Percentiles rank a stretch among this genome's conserved stretches.
phyloP scores from a whole-genome alignment of 2,888 invertebrate genomes.

The Eubasilissa splendida region DNA sequence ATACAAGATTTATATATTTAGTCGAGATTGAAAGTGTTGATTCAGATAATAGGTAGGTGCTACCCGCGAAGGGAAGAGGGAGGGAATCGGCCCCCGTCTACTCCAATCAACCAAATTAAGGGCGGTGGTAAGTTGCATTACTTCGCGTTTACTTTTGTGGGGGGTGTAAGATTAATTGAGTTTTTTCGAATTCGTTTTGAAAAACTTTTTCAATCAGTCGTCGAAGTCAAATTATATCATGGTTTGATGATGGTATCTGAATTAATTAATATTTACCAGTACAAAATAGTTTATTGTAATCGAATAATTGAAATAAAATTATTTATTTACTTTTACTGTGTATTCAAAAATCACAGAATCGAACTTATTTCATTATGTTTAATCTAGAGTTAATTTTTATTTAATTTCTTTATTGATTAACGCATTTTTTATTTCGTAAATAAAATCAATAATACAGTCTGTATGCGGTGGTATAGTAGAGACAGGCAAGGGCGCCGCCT shows the following conservation, averaged over 20 bases:
- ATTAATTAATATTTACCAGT: too few relatives aligned
- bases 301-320: too few relatives aligned
- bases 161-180: constrained; percentile 52
- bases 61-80: constrained; percentile 6
- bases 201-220: constrained; percentile 41
- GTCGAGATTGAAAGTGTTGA: not conserved
- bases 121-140: constrained; percentile 48
- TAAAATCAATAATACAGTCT: too few relatives aligned
- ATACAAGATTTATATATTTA: not conserved
- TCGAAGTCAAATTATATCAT: constrained; percentile 33
- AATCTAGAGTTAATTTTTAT: too few relatives aligned
- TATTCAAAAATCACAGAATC: too few relatives aligned
- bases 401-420: too few relatives aligned
- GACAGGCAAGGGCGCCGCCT: too few relatives aligned
- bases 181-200: constrained; percentile 51
- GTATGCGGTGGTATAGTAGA: too few relatives aligned
- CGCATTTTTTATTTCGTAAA: too few relatives aligned
- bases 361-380: too few relatives aligned
- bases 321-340: too few relatives aligned
- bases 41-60: not conserved
- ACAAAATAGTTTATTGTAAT: too few relatives aligned
- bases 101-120: constrained; percentile 58
- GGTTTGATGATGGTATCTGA: not conserved
- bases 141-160: constrained; percentile 47
- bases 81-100: constrained; percentile 36